These are phyloP conservation scores for Poecilia wingei DNA, from an alignment of 2,797 vertebrate species.

Conservation along the genomic window DNA sequence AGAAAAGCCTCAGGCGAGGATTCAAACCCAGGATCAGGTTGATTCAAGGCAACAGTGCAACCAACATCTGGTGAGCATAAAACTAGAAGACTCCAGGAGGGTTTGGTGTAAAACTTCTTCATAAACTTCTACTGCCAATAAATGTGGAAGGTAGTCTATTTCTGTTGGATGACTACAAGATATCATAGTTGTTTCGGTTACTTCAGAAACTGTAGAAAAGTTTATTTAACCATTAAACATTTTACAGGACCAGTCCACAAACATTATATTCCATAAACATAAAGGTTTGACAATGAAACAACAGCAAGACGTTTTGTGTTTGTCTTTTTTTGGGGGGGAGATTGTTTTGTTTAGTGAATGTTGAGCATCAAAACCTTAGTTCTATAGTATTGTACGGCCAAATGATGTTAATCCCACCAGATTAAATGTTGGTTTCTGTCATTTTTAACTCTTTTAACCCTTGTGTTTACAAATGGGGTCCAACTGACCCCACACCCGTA, in stretches of 20 bases:
- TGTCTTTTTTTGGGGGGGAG: background rate
- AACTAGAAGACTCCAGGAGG: background rate
- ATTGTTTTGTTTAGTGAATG: background rate
- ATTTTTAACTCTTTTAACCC: background rate
- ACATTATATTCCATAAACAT: background rate
- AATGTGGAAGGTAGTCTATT: background rate
- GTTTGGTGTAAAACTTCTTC: background rate
- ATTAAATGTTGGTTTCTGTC: background rate
- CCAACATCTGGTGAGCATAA: background rate
- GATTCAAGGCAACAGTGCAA: background rate
- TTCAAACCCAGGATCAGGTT: background rate
- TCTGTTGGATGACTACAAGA: background rate
- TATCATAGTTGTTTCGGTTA: background rate
- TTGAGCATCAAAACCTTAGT: background rate
- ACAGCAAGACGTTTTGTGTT: background rate
- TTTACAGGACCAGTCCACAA: background rate
- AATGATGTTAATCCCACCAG: background rate
- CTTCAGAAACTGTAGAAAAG: background rate
- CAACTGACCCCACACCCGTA: no score
- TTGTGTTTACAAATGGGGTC: no score
- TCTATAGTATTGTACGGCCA: background rate
- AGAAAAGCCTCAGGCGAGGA: background rate
- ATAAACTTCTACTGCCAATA: background rate
- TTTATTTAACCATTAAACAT: background rate
- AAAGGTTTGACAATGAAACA: background rate